phyloP scores from a whole-genome alignment of 2,888 invertebrate species.

The Cheilosia grossa region DNA sequence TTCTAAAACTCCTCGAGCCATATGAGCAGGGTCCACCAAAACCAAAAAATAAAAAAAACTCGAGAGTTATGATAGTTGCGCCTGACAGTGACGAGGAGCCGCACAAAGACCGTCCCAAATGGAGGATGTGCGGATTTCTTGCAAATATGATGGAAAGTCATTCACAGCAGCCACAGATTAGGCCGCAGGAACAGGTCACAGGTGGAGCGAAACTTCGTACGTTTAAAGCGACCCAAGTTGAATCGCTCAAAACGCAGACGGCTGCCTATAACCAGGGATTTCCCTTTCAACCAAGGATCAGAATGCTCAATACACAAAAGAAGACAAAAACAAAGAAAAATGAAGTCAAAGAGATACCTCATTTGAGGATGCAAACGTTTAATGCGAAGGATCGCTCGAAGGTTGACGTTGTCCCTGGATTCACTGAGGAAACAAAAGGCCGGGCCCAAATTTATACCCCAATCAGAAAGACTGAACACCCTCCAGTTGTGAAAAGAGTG shows the following conservation, averaged over 20 bases:
- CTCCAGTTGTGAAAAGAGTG: not conserved
- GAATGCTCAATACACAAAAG: no score
- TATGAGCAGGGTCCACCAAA: constrained; percentile 3
- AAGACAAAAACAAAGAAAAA: no score
- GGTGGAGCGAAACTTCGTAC: not conserved
- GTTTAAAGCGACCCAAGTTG: not conserved
- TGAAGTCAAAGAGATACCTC: no score
- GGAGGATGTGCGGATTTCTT: not conserved
- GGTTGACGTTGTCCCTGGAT: not conserved
- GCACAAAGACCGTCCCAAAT: not conserved
- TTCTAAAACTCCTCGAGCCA: constrained; percentile 33
- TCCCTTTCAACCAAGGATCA: not conserved
- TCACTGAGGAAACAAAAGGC: not conserved
- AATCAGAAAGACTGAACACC: not conserved
- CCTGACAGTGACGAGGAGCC: not conserved
- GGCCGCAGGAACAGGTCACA: not conserved
- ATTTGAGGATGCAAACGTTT: not conserved
- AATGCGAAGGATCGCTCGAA: not conserved
- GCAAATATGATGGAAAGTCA: not conserved
- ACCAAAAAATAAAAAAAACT: not conserved
- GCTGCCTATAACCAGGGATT: not conserved
- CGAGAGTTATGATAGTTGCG: not conserved
- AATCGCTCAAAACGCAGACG: not conserved
- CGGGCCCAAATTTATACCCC: not conserved
- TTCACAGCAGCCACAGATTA: not conserved